Evolutionary conservation across 2,888 invertebrate species (phyloP).

Genomic region (Chymomyza procnemis): DNA sequence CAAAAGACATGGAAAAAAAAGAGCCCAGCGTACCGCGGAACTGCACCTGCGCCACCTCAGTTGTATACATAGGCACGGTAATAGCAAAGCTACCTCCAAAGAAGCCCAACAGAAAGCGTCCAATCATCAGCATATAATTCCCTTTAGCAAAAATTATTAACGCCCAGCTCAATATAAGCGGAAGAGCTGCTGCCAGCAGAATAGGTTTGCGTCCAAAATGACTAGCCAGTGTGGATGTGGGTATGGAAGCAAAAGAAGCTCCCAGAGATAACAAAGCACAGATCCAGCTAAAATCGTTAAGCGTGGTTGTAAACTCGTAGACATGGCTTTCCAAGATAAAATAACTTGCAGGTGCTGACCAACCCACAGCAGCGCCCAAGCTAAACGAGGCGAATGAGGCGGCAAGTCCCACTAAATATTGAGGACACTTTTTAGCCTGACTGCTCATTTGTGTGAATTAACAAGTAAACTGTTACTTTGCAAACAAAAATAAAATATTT

Average conservation of each 20-base stretch:
- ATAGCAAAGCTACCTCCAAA: slow-evolving; percentile 85
- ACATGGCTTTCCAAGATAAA: neutral
- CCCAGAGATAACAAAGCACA: slow-evolving; percentile 84
- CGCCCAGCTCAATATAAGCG: slow-evolving; percentile 85
- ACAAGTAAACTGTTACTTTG: neutral
- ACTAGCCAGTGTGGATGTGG: slow-evolving; percentile 84
- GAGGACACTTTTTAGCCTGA: neutral
- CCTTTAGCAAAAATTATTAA: slow-evolving; percentile 85
- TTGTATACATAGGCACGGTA: slow-evolving; percentile 87
- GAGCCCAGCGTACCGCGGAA: slow-evolving; percentile 89
- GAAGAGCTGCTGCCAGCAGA: slow-evolving; percentile 75
- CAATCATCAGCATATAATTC: slow-evolving; percentile 41
- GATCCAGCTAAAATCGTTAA: slow-evolving; percentile 82
- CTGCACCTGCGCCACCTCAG: slow-evolving; percentile 89
- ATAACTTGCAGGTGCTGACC: neutral
- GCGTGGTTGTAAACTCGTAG: neutral
- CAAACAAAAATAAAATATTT: neutral
- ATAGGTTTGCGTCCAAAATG: slow-evolving; percentile 84
- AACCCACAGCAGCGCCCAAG: neutral
- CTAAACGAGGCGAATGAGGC: neutral
- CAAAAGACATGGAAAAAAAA: slow-evolving; percentile 89
- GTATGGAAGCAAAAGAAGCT: slow-evolving; percentile 83
- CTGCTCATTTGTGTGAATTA: neutral
- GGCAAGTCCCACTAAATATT: neutral
- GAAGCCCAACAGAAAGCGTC: slow-evolving; percentile 54